These are phyloP conservation scores for Puffinus mauretanicus DNA, from an alignment of 2,113 vertebrate genomes.

Conservation along the genomic window DNA sequence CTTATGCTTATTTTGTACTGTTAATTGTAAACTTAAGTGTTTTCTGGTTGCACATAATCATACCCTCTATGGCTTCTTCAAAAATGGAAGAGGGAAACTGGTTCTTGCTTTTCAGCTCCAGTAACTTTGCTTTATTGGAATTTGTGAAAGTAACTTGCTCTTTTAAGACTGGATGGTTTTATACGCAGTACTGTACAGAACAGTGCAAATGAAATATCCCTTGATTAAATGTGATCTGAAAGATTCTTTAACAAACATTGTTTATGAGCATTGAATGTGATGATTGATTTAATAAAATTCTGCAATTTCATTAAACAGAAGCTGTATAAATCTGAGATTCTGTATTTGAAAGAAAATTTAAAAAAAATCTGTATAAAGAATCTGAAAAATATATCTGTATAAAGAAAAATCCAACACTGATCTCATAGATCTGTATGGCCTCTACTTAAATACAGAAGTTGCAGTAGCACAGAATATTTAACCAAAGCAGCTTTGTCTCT, in stretches of 20 bases:
- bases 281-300: background rate
- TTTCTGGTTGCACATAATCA: background rate
- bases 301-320: background rate
- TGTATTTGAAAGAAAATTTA: background rate
- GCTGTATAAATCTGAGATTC: background rate
- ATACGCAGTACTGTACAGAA: background rate
- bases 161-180: background rate
- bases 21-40: background rate
- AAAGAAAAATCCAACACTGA: accelerated
- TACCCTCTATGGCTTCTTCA: background rate
- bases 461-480: background rate
- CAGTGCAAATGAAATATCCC: background rate
- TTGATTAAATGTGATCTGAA: background rate
- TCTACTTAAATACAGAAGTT: background rate
- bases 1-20: background rate
- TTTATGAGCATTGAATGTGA: background rate
- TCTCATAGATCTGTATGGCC: background rate
- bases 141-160: background rate
- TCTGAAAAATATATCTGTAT: background rate
- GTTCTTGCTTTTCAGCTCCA: background rate
- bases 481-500: background rate
- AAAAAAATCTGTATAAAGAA: background rate
- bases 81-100: background rate
- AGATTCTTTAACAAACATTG: background rate
- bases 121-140: background rate